Evolutionary conservation across 1,140 invertebrate species (phyloP).

Genomic region (Drosophila santomea): DNA sequence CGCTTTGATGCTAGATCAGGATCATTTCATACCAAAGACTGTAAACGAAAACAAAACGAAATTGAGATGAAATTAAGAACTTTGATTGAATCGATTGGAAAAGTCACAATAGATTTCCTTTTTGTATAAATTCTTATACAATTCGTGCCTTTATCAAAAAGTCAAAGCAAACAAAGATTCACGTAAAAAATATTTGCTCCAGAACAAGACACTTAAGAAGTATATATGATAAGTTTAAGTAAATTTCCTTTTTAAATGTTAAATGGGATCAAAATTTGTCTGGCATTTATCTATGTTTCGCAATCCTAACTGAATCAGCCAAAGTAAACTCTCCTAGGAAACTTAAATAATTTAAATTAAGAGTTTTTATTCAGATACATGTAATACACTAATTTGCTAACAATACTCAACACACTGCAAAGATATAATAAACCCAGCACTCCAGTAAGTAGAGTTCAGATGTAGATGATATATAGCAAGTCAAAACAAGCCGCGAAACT

Average conservation of each 20-base stretch:
- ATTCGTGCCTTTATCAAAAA: conserved; percentile 63
- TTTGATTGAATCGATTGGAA: conserved; percentile 43
- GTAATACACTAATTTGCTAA: conserved; percentile 26
- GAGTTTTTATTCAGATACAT: conserved; percentile 21
- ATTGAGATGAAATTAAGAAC: conserved; percentile 19
- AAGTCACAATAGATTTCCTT: conserved; percentile 50
- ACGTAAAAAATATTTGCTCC: conserved; percentile 35
- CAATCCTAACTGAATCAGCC: conserved; percentile 33
- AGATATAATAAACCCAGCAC: conserved; percentile 33
- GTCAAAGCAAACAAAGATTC: conserved; percentile 25
- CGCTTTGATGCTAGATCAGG: conserved; percentile 43
- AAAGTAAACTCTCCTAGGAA: conserved; percentile 18
- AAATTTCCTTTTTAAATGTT: conserved; percentile 42
- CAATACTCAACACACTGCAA: conserved; percentile 1
- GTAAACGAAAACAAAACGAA: conserved; percentile 30
- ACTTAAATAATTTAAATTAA: conserved; percentile 35
- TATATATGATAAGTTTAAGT: conserved; percentile 31
- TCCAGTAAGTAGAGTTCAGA: conserved; percentile 44
- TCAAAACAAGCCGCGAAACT: conserved; percentile 28
- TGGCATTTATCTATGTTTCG: conserved; percentile 53
- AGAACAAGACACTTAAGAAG: conserved; percentile 12
- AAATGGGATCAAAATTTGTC: conserved; percentile 72
- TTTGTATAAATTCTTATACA: conserved; percentile 52
- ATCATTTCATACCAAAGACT: conserved; percentile 66
- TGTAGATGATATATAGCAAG: conserved; percentile 34